These are phyloP conservation scores for Acanthopagrus latus DNA, from an alignment of 2,797 vertebrate genomes.

Conservation along the genomic window DNA sequence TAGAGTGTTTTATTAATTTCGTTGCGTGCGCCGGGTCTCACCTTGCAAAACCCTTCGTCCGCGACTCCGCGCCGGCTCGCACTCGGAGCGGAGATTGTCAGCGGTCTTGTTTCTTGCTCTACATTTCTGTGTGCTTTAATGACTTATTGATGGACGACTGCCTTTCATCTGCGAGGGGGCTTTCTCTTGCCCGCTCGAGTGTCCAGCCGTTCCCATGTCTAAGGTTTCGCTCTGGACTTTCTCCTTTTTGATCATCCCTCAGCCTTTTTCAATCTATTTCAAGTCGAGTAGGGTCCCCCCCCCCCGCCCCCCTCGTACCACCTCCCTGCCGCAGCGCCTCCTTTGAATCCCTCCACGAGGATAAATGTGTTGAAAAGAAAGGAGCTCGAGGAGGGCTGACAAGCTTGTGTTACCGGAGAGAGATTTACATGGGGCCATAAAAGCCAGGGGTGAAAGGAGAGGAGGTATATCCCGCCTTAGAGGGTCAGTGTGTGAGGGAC, in stretches of 20 bases:
- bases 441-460: conserved; percentile 78
- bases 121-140: conserved; percentile 70
- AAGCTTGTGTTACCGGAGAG: conserved; percentile 80
- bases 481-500: conserved; percentile 67
- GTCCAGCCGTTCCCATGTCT: conserved; percentile 81
- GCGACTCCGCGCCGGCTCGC: conserved; percentile 13
- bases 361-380: conserved; percentile 81
- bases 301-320: conserved; percentile 47
- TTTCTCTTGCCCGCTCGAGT: conserved; percentile 75
- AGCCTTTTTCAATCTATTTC: conserved; percentile 73
- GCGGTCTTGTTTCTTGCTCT: conserved; percentile 55
- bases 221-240: conserved; percentile 80
- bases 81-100: conserved; percentile 55
- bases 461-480: conserved; percentile 67
- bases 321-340: conserved; percentile 59
- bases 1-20: conserved; percentile 65
- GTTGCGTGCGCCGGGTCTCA: conserved; percentile 40
- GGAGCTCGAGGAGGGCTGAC: conserved; percentile 66
- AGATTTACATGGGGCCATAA: conserved; percentile 82
- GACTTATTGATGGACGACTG: conserved; percentile 82
- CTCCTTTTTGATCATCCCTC: conserved; percentile 79
- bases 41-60: conserved; percentile 26
- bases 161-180: conserved; percentile 78
- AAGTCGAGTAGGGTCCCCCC: conserved; percentile 52
- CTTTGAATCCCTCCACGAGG: conserved; percentile 75